Conservation (phyloP, 30 jellyfish, hydroid and myxozoan species). For the Aurelia sp. region DNA sequence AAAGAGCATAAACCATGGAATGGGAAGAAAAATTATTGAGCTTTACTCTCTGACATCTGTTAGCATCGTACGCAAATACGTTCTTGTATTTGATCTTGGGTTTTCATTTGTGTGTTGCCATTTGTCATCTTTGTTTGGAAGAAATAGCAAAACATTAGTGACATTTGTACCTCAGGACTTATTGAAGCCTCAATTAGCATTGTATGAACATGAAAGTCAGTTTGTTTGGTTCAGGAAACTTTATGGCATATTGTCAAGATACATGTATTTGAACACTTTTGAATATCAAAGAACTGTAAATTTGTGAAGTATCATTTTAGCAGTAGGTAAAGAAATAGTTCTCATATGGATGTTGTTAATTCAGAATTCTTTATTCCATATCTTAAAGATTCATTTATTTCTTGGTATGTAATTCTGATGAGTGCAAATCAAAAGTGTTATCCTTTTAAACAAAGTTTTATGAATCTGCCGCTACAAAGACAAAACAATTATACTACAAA, state of each 20-base stretch:
- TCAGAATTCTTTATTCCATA: too few relatives aligned
- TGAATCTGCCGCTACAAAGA: too few relatives aligned
- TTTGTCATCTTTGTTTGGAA: background rate
- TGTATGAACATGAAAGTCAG: slow-evolving; percentile 77
- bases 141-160: background rate
- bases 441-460: too few relatives aligned
- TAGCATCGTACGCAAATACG: slow-evolving; percentile 62
- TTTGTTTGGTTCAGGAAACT: slow-evolving; percentile 88
- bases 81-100: slow-evolving; percentile 57
- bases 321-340: too few relatives aligned
- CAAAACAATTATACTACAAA: too few relatives aligned
- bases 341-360: too few relatives aligned
- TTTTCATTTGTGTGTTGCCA: slow-evolving; percentile 25
- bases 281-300: slow-evolving; percentile 1
- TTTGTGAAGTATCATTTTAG: background rate
- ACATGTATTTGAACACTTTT: slow-evolving; percentile 64
- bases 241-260: slow-evolving; percentile 80
- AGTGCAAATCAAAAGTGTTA: too few relatives aligned
- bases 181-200: slow-evolving; percentile 17
- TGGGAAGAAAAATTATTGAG: background rate
- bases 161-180: slow-evolving; percentile 1
- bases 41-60: slow-evolving; percentile 46
- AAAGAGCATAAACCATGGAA: background rate
- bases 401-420: too few relatives aligned
- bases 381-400: too few relatives aligned